Conservation (phyloP, 1,140 invertebrate genomes). For the Saccostrea cuccullata region DNA sequence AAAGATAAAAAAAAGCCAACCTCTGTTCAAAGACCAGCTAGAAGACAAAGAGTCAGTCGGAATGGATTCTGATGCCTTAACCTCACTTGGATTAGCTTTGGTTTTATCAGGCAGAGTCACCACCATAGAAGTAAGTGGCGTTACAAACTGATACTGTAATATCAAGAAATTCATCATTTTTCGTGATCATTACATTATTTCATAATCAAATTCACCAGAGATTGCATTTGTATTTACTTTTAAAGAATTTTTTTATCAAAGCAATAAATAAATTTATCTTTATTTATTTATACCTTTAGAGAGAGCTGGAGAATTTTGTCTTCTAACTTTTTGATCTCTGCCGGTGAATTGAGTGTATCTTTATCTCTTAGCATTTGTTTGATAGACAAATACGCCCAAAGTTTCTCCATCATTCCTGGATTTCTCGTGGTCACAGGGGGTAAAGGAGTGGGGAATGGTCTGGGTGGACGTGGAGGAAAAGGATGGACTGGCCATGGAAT, state of each 20-base stretch:
- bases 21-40: too few relatives aligned
- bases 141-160: constrained; percentile 51
- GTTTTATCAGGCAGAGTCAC: constrained; percentile 40
- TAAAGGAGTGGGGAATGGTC: background rate
- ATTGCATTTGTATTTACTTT: too few relatives aligned
- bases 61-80: background rate
- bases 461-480: background rate
- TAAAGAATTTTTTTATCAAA: too few relatives aligned
- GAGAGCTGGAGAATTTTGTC: constrained; percentile 60
- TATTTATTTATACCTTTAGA: constrained; percentile 59
- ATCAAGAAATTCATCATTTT: too few relatives aligned
- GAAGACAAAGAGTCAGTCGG: background rate
- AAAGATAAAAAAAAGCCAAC: too few relatives aligned
- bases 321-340: constrained; percentile 54
- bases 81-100: constrained; percentile 14
- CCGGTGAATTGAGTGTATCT: constrained; percentile 39
- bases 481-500: background rate
- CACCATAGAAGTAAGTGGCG: constrained; percentile 40
- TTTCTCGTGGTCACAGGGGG: background rate
- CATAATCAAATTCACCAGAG: too few relatives aligned
- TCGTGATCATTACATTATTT: too few relatives aligned
- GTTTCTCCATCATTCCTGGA: constrained; percentile 79
- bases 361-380: constrained; percentile 82
- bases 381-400: constrained; percentile 86
- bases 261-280: too few relatives aligned